Evolutionary conservation across 1,140 invertebrate species (phyloP), one percentile per base, ranked within the genome.

Genomic region (Gonatopus flavifemur): DNA sequence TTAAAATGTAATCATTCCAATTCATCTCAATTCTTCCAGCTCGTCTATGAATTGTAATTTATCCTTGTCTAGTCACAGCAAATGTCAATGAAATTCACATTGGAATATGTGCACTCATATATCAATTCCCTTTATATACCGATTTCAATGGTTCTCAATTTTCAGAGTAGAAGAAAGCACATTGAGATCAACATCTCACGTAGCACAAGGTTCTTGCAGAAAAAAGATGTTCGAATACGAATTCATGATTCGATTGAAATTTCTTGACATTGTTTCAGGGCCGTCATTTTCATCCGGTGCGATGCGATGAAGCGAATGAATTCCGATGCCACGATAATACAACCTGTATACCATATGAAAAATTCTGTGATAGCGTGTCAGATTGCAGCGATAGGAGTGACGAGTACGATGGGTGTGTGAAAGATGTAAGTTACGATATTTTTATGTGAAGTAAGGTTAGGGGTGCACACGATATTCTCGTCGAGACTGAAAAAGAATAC

Each of bases 381-480:
- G 86, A 93, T 67, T 95, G 93, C 65, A 67, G 74, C 12, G 89
- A 91, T 68, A 77, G 77, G 1, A 88, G 85, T 42, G 93, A 96
- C 74, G 93, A 96, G 77, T 78, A 57, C n/a, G 6, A 20, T 0
- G 46, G 22, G 13, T 72, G 69, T 18, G 36, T 41, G 2, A 33
- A 51, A 13, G 15, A 64, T 0, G 62, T 66, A 47, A 60, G 42
- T 40, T n/a, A 31, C 1, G n/a, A n/a, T n/a, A n/a, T n/a, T n/a
- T n/a, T n/a, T n/a, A n/a, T n/a, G n/a, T n/a, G n/a, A 22, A 41
- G 6, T 18, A 21, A 19, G 12, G 10, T 33, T 20, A 12, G n/a
- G 19, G 12, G 25, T 21, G n/a, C n/a, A n/a, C n/a, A n/a, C n/a
- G n/a, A n/a, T n/a, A n/a, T n/a, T n/a, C n/a, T n/a, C n/a, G n/a